Percentiles rank a stretch among this genome's conserved stretches.
Conservation (phyloP, 2,888 invertebrate species). For the Caenorhabditis doughertyi region DNA sequence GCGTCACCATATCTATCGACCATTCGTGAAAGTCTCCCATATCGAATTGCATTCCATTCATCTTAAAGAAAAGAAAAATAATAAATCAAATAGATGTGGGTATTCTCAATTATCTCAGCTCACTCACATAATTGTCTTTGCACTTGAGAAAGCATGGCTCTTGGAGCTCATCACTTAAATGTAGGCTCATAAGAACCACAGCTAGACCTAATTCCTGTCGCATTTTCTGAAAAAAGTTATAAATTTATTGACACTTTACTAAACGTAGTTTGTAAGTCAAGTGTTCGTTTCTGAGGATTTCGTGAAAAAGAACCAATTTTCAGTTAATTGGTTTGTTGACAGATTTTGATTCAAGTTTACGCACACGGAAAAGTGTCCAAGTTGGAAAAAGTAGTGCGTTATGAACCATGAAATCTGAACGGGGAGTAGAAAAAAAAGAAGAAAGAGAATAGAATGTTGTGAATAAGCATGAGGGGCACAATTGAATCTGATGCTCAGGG, state of each 20-base stretch:
- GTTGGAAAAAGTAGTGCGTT: constrained; percentile 17
- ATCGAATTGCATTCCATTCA: constrained; percentile 77
- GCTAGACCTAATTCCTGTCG: constrained; percentile 13
- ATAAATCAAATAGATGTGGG: constrained; percentile 8
- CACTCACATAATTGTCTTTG: constrained; percentile 79
- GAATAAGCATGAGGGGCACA: constrained; percentile 64
- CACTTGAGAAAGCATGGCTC: constrained; percentile 76
- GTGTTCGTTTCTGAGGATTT: neutral
- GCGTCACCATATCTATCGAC: constrained; percentile 76
- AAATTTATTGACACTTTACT: neutral
- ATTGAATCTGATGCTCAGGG: constrained; percentile 72
- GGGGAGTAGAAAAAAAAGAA: constrained; percentile 22
- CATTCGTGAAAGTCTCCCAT: constrained; percentile 73
- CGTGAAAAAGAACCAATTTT: constrained; percentile 20
- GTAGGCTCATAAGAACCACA: constrained; percentile 26
- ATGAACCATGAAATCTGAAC: constrained; percentile 26
- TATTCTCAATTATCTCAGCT: neutral
- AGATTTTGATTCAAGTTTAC: constrained; percentile 11
- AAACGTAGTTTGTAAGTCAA: neutral
- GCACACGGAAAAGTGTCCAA: neutral
- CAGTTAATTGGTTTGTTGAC: constrained; percentile 64
- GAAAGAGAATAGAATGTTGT: constrained; percentile 55
- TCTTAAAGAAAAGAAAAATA: constrained; percentile 64
- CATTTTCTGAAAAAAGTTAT: constrained; percentile 25
- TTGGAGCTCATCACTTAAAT: constrained; percentile 52